Evolutionary conservation across 2,113 vertebrate species (phyloP).

Genomic region (Acrocephalus kingi): DNA sequence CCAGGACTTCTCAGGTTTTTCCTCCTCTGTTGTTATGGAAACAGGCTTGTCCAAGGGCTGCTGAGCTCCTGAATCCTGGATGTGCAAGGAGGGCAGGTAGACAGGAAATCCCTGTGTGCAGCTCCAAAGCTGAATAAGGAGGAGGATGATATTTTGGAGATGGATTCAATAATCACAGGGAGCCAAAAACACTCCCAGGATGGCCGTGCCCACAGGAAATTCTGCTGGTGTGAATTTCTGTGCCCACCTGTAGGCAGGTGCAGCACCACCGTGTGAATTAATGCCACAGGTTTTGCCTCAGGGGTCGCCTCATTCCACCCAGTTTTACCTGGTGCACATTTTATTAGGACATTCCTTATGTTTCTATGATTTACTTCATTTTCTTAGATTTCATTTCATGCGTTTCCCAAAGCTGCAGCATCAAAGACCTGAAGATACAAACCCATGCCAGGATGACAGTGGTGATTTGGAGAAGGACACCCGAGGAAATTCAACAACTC

Average conservation of each 20-base stretch:
- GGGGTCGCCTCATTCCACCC: not conserved
- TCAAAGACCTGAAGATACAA: not conserved
- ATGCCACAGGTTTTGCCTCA: not conserved
- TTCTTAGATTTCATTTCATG: not conserved
- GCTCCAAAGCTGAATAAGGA: not conserved
- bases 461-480: not conserved
- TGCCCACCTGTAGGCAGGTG: not conserved
- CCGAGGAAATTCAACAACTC: not conserved
- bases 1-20: not conserved
- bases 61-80: not conserved
- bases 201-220: not conserved
- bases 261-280: not conserved
- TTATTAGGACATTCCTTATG: not conserved
- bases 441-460: accelerated
- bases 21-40: constrained; percentile 53
- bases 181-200: not conserved
- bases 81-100: not conserved
- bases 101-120: not conserved
- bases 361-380: not conserved
- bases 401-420: not conserved
- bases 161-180: not conserved
- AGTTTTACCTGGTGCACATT: not conserved
- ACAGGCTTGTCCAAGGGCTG: constrained; percentile 9
- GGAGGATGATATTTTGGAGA: not conserved
- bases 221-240: not conserved